Evolutionary conservation across 2,888 invertebrate species (phyloP).

Genomic region (Loripinus fragilis): DNA sequence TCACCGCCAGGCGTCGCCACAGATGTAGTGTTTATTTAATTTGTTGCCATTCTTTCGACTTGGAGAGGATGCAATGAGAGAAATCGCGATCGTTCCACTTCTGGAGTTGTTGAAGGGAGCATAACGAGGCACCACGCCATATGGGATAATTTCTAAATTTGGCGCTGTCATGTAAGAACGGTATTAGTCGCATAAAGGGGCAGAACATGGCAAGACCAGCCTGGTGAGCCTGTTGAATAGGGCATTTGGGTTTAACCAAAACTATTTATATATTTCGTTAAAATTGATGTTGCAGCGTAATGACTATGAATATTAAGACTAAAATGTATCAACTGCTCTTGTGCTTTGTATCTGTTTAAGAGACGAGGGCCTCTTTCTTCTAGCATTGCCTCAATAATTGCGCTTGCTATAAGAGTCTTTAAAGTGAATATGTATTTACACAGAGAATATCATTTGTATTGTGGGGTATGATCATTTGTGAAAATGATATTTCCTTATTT

Average conservation of each 20-base stretch:
- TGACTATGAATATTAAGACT: too few relatives aligned
- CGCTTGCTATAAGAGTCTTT: constrained; percentile 38
- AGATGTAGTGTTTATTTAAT: constrained; percentile 67
- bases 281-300: too few relatives aligned
- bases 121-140: constrained; percentile 45
- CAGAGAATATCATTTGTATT: constrained; percentile 50
- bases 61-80: constrained; percentile 32
- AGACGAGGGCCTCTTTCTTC: too few relatives aligned
- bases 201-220: too few relatives aligned
- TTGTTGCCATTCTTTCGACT: constrained; percentile 56
- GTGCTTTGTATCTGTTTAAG: too few relatives aligned
- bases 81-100: constrained; percentile 40
- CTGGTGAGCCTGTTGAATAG: too few relatives aligned
- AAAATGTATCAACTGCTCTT: too few relatives aligned
- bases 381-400: too few relatives aligned
- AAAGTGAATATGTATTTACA: constrained; percentile 49
- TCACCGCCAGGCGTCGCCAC: constrained; percentile 36
- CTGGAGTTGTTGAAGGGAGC: constrained; percentile 31
- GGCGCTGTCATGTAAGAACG: too few relatives aligned
- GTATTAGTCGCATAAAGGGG: too few relatives aligned
- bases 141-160: constrained; percentile 18
- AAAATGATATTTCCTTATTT: constrained; percentile 56
- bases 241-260: too few relatives aligned
- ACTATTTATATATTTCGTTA: too few relatives aligned
- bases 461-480: constrained; percentile 45